A percentile compares a stretch with the other conserved stretches of the same genome.
phyloP scores from a whole-genome alignment of 2,797 vertebrate species.

The Pyrocephalus nanus region DNA sequence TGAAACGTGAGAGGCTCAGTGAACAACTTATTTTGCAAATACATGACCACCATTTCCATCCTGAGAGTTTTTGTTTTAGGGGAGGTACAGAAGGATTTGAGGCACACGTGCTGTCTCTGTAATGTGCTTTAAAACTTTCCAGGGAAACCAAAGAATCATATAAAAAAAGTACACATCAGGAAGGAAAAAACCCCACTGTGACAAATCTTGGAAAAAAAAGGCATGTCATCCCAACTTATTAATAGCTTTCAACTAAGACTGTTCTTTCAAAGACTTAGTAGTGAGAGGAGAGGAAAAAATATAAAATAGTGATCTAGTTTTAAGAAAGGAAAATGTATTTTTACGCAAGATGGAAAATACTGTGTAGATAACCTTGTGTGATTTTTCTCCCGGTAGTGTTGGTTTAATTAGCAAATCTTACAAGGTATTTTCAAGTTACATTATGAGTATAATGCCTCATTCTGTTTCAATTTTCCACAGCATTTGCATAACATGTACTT shows the following conservation, averaged over 20 bases:
- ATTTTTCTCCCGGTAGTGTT: neutral
- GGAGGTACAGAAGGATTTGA: neutral
- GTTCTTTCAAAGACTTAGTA: neutral
- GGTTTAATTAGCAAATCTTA: neutral
- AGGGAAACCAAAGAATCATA: neutral
- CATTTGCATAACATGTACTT: neutral
- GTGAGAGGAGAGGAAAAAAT: neutral
- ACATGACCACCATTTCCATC: neutral
- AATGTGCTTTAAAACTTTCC: neutral
- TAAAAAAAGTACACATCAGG: neutral
- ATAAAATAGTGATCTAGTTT: neutral
- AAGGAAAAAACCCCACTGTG: neutral
- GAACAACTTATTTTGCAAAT: neutral
- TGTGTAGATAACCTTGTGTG: neutral
- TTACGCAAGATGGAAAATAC: neutral
- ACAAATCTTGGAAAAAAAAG: neutral
- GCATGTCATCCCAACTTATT: neutral
- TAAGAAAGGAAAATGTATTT: neutral
- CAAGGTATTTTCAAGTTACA: neutral
- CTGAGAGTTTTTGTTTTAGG: neutral
- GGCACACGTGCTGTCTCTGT: neutral
- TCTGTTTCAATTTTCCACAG: neutral
- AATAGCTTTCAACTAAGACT: neutral
- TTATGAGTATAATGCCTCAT: neutral
- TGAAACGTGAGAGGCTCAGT: neutral